phyloP scores from a whole-genome alignment of 2,888 invertebrate genomes.

The Harmothoe impar region DNA sequence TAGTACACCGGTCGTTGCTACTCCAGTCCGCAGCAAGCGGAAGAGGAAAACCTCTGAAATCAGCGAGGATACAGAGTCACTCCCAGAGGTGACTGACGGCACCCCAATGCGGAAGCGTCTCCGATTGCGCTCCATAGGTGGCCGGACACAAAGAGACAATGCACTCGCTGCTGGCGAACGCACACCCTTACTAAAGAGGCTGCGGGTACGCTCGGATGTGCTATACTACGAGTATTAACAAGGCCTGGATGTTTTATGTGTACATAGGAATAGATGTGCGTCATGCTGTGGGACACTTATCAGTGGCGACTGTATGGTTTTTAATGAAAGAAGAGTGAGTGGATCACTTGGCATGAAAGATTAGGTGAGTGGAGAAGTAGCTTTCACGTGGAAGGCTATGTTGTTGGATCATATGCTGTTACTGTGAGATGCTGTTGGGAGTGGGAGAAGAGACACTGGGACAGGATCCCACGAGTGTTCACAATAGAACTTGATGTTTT shows the following conservation, averaged over 20 bases:
- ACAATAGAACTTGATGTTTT: too few relatives aligned
- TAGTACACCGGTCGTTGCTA: not conserved
- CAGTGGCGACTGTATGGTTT: slow-evolving; percentile 1
- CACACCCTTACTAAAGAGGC: slow-evolving; percentile 18
- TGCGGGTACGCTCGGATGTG: slow-evolving; percentile 32
- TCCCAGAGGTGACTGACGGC: not conserved
- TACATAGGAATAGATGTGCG: not conserved
- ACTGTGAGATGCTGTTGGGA: not conserved
- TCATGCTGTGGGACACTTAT: not conserved
- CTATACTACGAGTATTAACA: slow-evolving; percentile 57
- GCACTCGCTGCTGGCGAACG: not conserved
- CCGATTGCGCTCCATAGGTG: not conserved
- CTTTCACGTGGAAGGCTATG: not conserved
- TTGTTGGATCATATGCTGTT: too few relatives aligned
- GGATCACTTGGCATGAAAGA: not conserved
- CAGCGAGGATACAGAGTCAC: not conserved
- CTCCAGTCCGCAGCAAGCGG: not conserved
- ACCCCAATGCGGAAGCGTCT: slow-evolving; percentile 40
- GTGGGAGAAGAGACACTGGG: not conserved
- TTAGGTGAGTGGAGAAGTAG: not conserved
- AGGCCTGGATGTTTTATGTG: not conserved
- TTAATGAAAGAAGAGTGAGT: slow-evolving; percentile 24
- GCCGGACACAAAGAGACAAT: too few relatives aligned
- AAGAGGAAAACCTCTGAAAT: slow-evolving; percentile 20
- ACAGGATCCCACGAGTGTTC: not conserved